These are phyloP conservation scores for Lissocephala sabroskyi DNA, from an alignment of 2,888 invertebrate genomes.

Conservation along the genomic window DNA sequence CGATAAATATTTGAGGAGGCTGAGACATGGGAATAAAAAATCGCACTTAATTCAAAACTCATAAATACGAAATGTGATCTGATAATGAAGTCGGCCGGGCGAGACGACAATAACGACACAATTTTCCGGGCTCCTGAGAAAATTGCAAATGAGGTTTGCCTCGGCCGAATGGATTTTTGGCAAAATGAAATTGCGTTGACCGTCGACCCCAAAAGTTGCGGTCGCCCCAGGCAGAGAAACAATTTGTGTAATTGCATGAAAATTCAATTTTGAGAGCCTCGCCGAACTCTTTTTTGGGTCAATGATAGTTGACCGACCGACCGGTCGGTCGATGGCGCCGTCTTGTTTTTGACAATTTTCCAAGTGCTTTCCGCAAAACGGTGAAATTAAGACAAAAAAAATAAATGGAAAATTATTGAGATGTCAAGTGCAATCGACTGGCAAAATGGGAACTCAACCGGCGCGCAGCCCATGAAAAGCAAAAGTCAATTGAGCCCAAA, in stretches of 20 bases:
- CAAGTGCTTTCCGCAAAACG: too few relatives aligned
- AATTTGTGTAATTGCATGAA: slow-evolving; percentile 43
- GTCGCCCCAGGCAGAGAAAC: slow-evolving; percentile 14
- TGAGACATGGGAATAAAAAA: slow-evolving; percentile 32
- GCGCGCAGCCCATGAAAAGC: too few relatives aligned
- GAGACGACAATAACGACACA: slow-evolving; percentile 17
- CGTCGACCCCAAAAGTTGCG: not conserved
- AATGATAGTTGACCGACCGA: slow-evolving; percentile 22
- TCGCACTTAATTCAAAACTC: slow-evolving; percentile 63
- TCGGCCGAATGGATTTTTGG: not conserved
- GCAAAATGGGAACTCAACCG: too few relatives aligned
- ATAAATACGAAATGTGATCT: slow-evolving; percentile 59
- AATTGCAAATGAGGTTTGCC: slow-evolving; percentile 44
- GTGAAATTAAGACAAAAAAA: slow-evolving; percentile 13
- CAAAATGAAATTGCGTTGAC: slow-evolving; percentile 17
- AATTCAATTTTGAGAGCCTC: not conserved
- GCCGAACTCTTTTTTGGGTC: slow-evolving; percentile 9
- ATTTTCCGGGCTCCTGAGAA: slow-evolving; percentile 22
- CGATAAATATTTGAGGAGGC: slow-evolving; percentile 59
- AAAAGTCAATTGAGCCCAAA: not conserved
- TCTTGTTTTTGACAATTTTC: slow-evolving; percentile 33
- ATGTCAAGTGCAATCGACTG: slow-evolving; percentile 50
- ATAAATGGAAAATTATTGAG: slow-evolving; percentile 28
- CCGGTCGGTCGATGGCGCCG: not conserved
- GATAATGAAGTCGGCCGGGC: slow-evolving; percentile 46